Conservation (phyloP, 30 jellyfish, hydroid and myxozoan genomes). For the Clytia hemisphaerica region DNA sequence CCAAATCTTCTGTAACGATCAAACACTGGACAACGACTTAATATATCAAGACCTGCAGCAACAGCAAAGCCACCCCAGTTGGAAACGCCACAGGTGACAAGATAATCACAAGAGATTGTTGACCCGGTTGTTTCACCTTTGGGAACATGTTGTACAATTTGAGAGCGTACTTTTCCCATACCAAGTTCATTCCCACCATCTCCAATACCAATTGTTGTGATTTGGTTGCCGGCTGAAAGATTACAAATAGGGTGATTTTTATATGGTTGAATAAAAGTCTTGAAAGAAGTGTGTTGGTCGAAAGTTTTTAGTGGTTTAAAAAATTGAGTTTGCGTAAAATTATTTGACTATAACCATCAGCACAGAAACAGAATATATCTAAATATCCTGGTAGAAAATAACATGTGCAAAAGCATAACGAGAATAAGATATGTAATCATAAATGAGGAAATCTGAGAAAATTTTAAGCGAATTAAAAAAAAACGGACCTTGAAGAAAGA, state of each 20-base stretch:
- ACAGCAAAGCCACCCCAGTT: slow-evolving; percentile 94
- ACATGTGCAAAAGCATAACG: too few species aligned
- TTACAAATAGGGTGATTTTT: too few species aligned
- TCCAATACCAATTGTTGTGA: slow-evolving; percentile 85
- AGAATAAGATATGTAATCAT: too few species aligned
- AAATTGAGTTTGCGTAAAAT: too few species aligned
- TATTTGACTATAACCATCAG: too few species aligned
- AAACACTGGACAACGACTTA: slow-evolving; percentile 65
- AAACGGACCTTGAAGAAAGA: slow-evolving; percentile 54
- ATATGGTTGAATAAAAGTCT: too few species aligned
- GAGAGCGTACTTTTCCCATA: slow-evolving; percentile 74
- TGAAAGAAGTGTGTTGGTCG: background rate
- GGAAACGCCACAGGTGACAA: slow-evolving; percentile 78
- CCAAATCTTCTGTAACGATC: slow-evolving; percentile 75
- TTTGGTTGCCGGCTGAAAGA: too few species aligned
- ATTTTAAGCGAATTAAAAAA: too few species aligned
- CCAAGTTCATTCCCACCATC: slow-evolving; percentile 97
- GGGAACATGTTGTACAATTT: slow-evolving; percentile 37
- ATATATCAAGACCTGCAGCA: slow-evolving; percentile 57
- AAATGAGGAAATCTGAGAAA: too few species aligned
- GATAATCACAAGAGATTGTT: slow-evolving; percentile 41
- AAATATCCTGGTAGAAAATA: too few species aligned
- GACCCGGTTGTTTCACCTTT: slow-evolving; percentile 59
- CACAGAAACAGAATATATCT: too few species aligned
- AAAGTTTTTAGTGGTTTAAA: too few species aligned